Conservation (phyloP, 2,113 vertebrate species). For the Menidia beryllina region DNA sequence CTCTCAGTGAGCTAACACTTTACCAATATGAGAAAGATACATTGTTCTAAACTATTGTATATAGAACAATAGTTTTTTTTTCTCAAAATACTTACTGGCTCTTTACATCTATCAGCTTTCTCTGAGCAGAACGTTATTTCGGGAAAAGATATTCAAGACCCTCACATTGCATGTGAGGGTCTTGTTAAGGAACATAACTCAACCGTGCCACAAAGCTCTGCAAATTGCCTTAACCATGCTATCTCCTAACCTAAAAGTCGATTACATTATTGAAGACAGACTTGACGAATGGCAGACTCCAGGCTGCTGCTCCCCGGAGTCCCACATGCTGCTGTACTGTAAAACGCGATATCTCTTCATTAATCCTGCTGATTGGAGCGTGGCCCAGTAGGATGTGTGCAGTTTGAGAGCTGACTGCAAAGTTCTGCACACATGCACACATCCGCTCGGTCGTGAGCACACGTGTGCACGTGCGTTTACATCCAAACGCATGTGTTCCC, state of each 20-base stretch:
- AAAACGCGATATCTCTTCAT: slow-evolving; percentile 80
- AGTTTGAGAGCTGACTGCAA: slow-evolving; percentile 42
- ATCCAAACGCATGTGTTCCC: slow-evolving; percentile 18
- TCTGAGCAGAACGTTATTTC: slow-evolving; percentile 42
- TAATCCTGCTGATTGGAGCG: slow-evolving; percentile 77
- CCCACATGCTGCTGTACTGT: slow-evolving; percentile 65
- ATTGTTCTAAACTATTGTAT: no score
- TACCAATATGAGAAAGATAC: no score
- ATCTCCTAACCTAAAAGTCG: slow-evolving; percentile 68
- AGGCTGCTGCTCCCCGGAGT: slow-evolving; percentile 62
- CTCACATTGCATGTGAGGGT: slow-evolving; percentile 70
- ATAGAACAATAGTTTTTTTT: slow-evolving; percentile 45
- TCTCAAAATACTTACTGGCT: slow-evolving; percentile 44
- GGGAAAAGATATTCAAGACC: slow-evolving; percentile 66
- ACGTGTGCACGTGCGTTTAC: slow-evolving; percentile 20
- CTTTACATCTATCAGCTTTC: slow-evolving; percentile 27
- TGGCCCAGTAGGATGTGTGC: slow-evolving; percentile 69
- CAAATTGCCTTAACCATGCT: slow-evolving; percentile 63
- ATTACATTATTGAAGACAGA: slow-evolving; percentile 77
- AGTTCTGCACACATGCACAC: slow-evolving; percentile 34
- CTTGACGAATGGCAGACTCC: slow-evolving; percentile 66
- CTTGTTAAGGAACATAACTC: slow-evolving; percentile 74
- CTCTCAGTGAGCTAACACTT: background rate
- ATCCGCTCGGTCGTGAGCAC: slow-evolving; percentile 28
- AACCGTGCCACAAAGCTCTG: slow-evolving; percentile 59